Percentiles rank a stretch among this genome's conserved stretches.
Evolutionary conservation across 2,888 invertebrate species (phyloP).

Genomic region (Taphrorychus bicolor): DNA sequence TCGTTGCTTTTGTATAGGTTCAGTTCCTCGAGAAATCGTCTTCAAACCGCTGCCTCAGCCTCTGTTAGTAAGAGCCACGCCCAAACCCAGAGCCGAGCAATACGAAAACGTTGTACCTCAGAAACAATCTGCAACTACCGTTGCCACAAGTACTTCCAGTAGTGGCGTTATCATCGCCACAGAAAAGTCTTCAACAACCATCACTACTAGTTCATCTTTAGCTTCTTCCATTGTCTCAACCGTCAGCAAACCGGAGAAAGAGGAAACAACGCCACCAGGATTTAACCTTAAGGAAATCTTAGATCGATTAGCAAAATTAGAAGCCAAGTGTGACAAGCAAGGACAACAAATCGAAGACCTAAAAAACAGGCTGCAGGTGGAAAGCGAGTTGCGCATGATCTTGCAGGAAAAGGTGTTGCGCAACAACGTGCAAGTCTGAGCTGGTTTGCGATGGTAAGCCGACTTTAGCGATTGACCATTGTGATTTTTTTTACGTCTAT

Average conservation of each 20-base stretch:
- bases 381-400: constrained; percentile 69
- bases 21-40: constrained; percentile 11
- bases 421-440: constrained; percentile 68
- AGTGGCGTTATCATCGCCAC: not conserved
- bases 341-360: constrained; percentile 71
- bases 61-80: constrained; percentile 18
- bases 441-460: not conserved
- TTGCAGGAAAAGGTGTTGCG: constrained; percentile 75
- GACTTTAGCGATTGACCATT: not conserved
- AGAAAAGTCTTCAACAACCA: not conserved
- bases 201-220: too few species aligned
- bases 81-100: constrained; percentile 35
- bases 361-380: constrained; percentile 66
- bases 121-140: not conserved
- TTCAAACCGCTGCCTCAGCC: constrained; percentile 3
- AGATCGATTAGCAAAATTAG: constrained; percentile 64
- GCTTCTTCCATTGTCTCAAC: not conserved
- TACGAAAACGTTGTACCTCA: constrained; percentile 21
- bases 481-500: not conserved
- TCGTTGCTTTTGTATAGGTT: constrained; percentile 6
- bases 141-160: not conserved
- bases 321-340: constrained; percentile 67
- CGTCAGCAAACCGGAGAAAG: not conserved
- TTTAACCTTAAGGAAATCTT: constrained; percentile 52
- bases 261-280: not conserved